phyloP scores from a whole-genome alignment of 2,113 vertebrate genomes.

The Gymnobelideus leadbeateri region DNA sequence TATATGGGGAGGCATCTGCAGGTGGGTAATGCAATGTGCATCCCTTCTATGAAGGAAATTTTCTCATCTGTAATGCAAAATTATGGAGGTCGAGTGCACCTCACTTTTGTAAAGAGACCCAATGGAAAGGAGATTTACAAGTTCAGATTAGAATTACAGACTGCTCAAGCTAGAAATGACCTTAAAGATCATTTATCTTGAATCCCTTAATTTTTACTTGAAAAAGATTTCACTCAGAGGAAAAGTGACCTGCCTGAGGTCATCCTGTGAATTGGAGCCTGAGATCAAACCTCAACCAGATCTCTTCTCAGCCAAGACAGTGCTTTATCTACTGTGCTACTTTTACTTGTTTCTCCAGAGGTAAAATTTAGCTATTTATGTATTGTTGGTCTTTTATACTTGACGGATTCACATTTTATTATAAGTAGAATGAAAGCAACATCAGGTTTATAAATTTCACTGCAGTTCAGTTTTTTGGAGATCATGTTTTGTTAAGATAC shows the following conservation, averaged over 20 bases:
- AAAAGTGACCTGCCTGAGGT: not conserved
- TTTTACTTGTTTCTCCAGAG: not conserved
- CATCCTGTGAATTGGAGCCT: not conserved
- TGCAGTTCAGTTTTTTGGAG: not conserved
- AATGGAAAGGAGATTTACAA: not conserved
- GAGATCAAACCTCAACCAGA: not conserved
- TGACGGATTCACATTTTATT: not conserved
- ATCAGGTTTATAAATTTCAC: not conserved
- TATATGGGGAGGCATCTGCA: constrained; percentile 53
- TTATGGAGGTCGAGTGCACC: constrained; percentile 26
- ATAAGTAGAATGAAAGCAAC: not conserved
- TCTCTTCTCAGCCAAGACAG: not conserved
- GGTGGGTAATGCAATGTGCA: constrained; percentile 78
- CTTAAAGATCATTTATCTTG: not conserved
- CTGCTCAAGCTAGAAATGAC: not conserved
- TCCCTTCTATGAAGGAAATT: constrained; percentile 11
- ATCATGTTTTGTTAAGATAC: not conserved
- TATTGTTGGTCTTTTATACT: not conserved
- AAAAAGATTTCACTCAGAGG: not conserved
- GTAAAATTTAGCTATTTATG: not conserved
- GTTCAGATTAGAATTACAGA: not conserved
- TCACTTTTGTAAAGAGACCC: not conserved
- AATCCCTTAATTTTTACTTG: not conserved
- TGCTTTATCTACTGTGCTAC: not conserved
- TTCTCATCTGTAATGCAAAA: constrained; percentile 1